Conservation (phyloP, 1,140 invertebrate species). For the Aphelinus certus region DNA sequence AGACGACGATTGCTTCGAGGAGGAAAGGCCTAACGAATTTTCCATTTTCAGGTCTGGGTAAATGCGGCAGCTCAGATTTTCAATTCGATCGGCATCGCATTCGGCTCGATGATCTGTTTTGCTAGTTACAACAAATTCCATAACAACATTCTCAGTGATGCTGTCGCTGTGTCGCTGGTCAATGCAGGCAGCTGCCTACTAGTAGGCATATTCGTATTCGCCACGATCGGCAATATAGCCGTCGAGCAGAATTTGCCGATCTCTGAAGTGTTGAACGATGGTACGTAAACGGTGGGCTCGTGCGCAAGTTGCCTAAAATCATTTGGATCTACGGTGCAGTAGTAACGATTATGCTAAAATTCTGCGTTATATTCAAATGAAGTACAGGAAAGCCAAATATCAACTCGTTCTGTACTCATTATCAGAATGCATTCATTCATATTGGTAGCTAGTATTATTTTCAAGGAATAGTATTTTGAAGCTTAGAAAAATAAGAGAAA, state of each 20-base stretch:
- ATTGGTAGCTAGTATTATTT: no score
- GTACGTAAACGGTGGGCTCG: conserved; percentile 65
- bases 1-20: no score
- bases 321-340: no score
- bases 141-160: conserved; percentile 89
- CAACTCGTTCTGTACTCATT: no score
- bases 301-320: no score
- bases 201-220: conserved; percentile 88
- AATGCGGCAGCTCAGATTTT: conserved; percentile 93
- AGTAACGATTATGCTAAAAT: no score
- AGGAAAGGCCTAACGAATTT: no score
- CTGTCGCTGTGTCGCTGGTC: conserved; percentile 81
- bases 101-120: conserved; percentile 93
- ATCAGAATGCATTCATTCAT: no score
- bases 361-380: no score
- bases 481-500: no score
- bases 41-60: conserved; percentile 78
- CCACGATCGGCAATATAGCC: conserved; percentile 87
- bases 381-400: no score
- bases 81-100: conserved; percentile 90
- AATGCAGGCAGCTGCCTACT: conserved; percentile 86
- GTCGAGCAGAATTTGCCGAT: conserved; percentile 80
- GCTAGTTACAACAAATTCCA: conserved; percentile 94
- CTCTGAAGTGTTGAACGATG: conserved; percentile 84
- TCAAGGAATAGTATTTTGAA: no score